Base-by-base conservation (phyloP, 2,888 invertebrate species). In the Netelia virgata region DNA sequence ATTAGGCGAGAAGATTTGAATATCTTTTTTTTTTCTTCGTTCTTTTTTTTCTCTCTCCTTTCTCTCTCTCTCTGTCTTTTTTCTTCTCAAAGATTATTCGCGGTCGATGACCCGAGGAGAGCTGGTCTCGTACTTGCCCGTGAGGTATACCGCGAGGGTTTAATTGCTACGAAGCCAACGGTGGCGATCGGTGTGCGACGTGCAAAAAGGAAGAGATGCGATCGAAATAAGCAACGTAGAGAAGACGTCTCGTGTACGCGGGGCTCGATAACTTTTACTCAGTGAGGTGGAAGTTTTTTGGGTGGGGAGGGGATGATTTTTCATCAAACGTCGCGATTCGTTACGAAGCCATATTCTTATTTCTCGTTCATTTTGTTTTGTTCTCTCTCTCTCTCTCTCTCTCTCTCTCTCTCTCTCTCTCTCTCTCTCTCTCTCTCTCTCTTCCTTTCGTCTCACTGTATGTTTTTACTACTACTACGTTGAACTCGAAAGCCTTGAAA, bases 1-100 rank as follows among this genome's bases (percentile, higher is more conserved):
- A 84, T 87, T 86, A 83, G 76, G 66, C 59, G 68, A 68, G 73
- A 57, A 81, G 50, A 87, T 87, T 86, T 87, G 79, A 84, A 84
- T 86, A 80, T 86, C 68, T 78, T 83, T 83, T 76, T 74, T 50
- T 57, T 70, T 64, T 70, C 53, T 55, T 63, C 16, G 18, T 9
- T 57, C 57, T 43, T 61, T 10, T 14, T 61, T 8, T 64, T 55
- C 50, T 61, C 36, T 55, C 53, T 28, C 55, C 53, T 66, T 82
- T 73, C 78, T 73, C 78, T 68, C 74, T 23, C 2, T 2, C 23
- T 23, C 23, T 23, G 1, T 50, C 41, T 72, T 61, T 68, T 82
- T 73, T 55, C 74, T 83, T 68, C 70, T 72, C 61, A 53, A 57
- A 70, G 57, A 47, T 28, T 28, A 28, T 28, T 28, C 28, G 47